A percentile compares a stretch with the other conserved stretches of the same genome.
Evolutionary conservation across 2,113 vertebrate species (phyloP).

Genomic region (Lophotis ruficrista): DNA sequence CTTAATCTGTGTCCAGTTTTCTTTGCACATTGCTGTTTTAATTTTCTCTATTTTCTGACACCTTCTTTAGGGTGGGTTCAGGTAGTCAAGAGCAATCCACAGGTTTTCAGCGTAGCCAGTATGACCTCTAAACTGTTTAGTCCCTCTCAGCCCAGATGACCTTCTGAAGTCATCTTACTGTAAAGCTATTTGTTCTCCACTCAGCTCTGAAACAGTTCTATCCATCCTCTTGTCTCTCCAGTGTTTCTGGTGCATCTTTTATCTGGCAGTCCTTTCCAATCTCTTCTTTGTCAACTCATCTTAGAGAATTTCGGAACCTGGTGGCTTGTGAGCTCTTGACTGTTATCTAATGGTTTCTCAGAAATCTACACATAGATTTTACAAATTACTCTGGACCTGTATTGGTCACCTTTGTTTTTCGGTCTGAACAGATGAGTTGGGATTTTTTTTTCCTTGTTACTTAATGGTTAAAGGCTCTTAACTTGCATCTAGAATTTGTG

Average conservation of each 20-base stretch:
- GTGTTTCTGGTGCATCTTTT: background rate
- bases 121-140: background rate
- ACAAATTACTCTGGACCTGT: background rate
- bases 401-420: background rate
- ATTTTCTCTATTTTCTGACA: background rate
- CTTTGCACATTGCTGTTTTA: background rate
- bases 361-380: fast-evolving
- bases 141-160: background rate
- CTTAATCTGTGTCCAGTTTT: background rate
- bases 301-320: background rate
- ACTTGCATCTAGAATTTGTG: background rate
- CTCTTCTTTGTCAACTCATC: background rate
- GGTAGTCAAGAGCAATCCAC: background rate
- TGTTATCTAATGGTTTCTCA: background rate
- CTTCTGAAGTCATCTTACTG: background rate
- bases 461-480: background rate
- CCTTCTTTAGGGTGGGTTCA: background rate
- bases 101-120: background rate
- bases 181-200: background rate
- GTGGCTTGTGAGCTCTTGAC: background rate
- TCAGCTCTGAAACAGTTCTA: background rate
- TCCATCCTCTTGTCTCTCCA: background rate
- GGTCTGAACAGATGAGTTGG: background rate
- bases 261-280: background rate
- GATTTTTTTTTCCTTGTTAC: background rate